Evolutionary conservation across 2,113 vertebrate species (phyloP).

Genomic region (Heterochromis multidens): DNA sequence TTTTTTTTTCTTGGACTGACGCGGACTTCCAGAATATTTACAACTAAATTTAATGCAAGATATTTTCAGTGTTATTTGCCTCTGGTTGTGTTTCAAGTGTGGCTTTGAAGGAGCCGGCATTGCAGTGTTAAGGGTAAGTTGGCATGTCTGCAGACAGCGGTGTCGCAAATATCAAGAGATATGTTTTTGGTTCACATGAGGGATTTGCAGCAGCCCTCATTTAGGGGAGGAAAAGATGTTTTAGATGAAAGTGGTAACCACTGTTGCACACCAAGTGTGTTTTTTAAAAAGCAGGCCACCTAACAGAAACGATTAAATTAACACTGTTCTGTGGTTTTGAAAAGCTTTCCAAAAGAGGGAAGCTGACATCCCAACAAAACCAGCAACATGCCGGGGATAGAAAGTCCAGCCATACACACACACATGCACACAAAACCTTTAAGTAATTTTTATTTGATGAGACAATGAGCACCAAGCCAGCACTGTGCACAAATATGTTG

Average conservation of each 20-base stretch:
- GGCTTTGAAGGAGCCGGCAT: background rate
- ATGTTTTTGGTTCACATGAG: background rate
- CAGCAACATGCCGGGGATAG: background rate
- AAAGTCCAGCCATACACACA: background rate
- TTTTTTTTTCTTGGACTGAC: background rate
- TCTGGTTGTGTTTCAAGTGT: background rate
- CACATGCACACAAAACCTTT: background rate
- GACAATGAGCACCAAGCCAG: background rate
- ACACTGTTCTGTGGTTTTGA: slow-evolving; percentile 27
- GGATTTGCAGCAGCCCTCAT: background rate
- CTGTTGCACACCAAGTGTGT: background rate
- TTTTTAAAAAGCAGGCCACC: slow-evolving; percentile 7
- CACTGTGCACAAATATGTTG: background rate
- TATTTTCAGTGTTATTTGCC: background rate
- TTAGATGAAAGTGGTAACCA: background rate
- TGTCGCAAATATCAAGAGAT: background rate
- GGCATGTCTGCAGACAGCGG: background rate
- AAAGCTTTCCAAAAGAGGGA: slow-evolving; percentile 13
- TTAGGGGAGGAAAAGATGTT: background rate
- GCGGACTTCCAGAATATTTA: background rate
- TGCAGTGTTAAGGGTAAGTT: background rate
- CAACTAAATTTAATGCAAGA: background rate
- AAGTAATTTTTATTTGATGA: background rate
- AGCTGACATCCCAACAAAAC: background rate
- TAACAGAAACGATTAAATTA: slow-evolving; percentile 31